phyloP scores from a whole-genome alignment of 2,888 invertebrate genomes.

The Trilocha varians region DNA sequence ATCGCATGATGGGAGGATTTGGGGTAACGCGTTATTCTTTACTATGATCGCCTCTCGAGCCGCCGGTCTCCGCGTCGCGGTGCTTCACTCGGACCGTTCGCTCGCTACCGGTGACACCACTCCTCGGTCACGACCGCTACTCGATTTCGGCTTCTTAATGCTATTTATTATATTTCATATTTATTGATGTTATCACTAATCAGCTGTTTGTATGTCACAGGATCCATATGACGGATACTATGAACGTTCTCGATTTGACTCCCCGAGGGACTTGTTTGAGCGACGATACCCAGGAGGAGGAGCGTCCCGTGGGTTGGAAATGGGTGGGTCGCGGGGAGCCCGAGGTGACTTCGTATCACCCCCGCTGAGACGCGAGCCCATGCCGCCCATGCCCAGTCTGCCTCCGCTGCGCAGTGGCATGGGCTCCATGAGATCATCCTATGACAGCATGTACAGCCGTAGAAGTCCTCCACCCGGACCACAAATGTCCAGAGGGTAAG shows the following conservation, averaged over 20 bases:
- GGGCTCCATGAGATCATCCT: constrained; percentile 80
- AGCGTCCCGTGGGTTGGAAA: constrained; percentile 59
- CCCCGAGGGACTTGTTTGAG: constrained; percentile 85
- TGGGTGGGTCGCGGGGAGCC: constrained; percentile 67
- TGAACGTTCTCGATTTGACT: constrained; percentile 83
- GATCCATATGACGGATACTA: constrained; percentile 86
- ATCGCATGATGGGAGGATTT: constrained; percentile 93
- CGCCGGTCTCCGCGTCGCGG: constrained; percentile 53
- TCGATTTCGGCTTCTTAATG: background rate
- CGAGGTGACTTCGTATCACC: constrained; percentile 81
- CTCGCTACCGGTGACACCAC: constrained; percentile 14
- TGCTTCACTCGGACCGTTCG: constrained; percentile 32
- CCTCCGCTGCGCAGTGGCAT: constrained; percentile 74
- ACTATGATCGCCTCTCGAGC: constrained; percentile 29
- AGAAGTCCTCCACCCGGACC: constrained; percentile 80
- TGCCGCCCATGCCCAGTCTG: constrained; percentile 86
- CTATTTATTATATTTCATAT: background rate
- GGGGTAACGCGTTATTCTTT: constrained; percentile 77
- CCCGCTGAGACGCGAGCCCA: constrained; percentile 82
- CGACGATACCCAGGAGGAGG: constrained; percentile 81
- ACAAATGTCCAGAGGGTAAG: constrained; percentile 70
- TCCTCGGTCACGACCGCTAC: constrained; percentile 3
- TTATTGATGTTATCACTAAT: background rate
- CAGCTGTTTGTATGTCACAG: constrained; percentile 33
- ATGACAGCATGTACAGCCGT: constrained; percentile 88